A percentile compares a stretch with the other conserved stretches of the same genome.
Conservation (phyloP, 1,140 invertebrate species). For the Anadara kagoshimensis region DNA sequence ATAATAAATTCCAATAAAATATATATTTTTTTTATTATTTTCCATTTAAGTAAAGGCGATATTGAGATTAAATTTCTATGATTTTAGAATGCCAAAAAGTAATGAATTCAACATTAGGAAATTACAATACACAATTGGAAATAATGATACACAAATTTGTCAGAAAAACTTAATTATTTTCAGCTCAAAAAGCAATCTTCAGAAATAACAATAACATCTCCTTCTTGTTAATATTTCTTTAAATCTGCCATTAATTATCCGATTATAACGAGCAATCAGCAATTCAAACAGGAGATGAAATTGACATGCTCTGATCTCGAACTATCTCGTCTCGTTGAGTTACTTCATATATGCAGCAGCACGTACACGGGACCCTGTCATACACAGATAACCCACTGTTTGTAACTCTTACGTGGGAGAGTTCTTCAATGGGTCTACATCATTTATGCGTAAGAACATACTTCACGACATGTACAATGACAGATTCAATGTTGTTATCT, state of each 20-base stretch:
- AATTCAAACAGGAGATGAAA: slow-evolving; percentile 14
- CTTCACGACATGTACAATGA: background rate
- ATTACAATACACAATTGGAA: too few relatives aligned
- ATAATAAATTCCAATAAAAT: too few relatives aligned
- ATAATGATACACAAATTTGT: too few relatives aligned
- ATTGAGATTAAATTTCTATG: too few relatives aligned
- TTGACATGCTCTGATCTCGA: slow-evolving; percentile 7
- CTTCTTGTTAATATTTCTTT: background rate
- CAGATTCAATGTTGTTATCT: slow-evolving; percentile 15
- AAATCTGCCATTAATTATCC: slow-evolving; percentile 11
- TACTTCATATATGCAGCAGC: slow-evolving; percentile 23
- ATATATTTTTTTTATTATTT: too few relatives aligned
- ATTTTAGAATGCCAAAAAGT: too few relatives aligned
- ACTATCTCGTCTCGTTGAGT: slow-evolving; percentile 4
- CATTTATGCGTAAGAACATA: slow-evolving; percentile 6
- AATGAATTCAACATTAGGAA: too few relatives aligned
- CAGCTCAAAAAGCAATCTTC: too few relatives aligned
- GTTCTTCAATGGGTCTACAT: slow-evolving; percentile 4
- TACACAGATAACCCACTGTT: slow-evolving; percentile 29
- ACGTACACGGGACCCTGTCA: slow-evolving; percentile 17
- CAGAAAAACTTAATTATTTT: too few relatives aligned
- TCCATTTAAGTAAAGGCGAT: too few relatives aligned
- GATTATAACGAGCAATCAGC: background rate
- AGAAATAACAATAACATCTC: too few relatives aligned
- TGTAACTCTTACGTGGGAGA: slow-evolving; percentile 7